Evolutionary conservation across 2,797 vertebrate species (phyloP), one percentile per base, ranked within the genome.

Genomic region (Cossypha heuglini): DNA sequence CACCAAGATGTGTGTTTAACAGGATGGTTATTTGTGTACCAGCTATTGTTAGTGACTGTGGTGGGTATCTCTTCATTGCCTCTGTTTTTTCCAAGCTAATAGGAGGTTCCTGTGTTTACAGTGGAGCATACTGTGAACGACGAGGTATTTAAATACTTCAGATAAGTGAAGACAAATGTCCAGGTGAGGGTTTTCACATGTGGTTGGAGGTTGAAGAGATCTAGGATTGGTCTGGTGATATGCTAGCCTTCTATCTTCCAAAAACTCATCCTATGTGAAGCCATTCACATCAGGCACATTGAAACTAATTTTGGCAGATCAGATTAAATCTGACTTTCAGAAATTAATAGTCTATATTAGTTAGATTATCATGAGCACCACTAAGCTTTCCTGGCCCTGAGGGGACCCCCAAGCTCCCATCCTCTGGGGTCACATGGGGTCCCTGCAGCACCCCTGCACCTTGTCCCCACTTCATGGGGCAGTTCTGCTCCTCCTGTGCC

Each of bases 381-480:
- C 29, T 40, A 59, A 51, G 16, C 8, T 82, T 78, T 48, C 22
- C 13, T 38, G 19, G 24, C 16, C 57, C 21, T 61, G 4, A n/a
- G 9, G 8, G 8, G 29, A 35, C 6, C 5, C 5, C 31, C 31
- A 26, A 38, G 16, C 1, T 6, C 13, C 4, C 0, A 0, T 45
- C 40, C 9, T 7, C 3, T 48, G 42, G 16, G 5, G 7, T 22
- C 21, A 5, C 25, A 35, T 26, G 10, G 11, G 10, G 5, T 79
- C 38, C 7, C 63, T 79, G 29, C 29, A 82, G 42, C 29, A 75
- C 9, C 8, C 11, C 58, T 16, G 14, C 11, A 78, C 16, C 46
- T 54, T 5, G 0, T 29, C 16, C 6, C 10, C 20, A 8, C 1
- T 51, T 46, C 1, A 2, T 11, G 40, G 33, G 31, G 46, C 42